Evolutionary conservation across 2,888 invertebrate species (phyloP).

Genomic region (Lasioglossum morio): DNA sequence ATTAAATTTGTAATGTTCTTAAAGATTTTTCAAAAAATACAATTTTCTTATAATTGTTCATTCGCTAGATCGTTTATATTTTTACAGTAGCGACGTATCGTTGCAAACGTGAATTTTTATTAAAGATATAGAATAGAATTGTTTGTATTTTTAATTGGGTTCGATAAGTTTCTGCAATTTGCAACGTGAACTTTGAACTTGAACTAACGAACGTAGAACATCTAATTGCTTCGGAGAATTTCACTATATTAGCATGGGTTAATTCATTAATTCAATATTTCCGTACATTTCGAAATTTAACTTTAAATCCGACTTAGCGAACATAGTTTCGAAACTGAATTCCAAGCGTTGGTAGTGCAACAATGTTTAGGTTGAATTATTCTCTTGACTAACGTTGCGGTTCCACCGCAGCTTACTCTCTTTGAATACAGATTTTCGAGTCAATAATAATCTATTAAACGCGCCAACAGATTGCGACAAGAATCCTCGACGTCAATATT

Average conservation of each 20-base stretch:
- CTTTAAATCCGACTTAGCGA: not conserved
- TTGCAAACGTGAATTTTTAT: not conserved
- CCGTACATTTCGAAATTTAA: not conserved
- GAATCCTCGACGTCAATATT: not conserved
- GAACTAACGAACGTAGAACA: not conserved
- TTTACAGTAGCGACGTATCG: not conserved
- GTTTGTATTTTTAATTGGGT: not conserved
- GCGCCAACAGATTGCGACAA: not conserved
- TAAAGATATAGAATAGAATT: too few relatives aligned
- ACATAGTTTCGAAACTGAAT: not conserved
- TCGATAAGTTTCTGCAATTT: not conserved
- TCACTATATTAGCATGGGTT: not conserved
- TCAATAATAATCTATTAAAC: not conserved
- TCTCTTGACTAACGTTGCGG: not conserved
- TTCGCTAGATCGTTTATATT: too few relatives aligned
- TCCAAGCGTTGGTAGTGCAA: not conserved
- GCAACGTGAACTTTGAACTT: not conserved
- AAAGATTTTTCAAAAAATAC: not conserved
- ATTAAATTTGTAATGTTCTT: not conserved
- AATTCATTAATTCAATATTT: not conserved
- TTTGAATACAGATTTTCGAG: not conserved
- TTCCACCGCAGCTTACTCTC: not conserved
- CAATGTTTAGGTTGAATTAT: not conserved
- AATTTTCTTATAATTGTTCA: not conserved
- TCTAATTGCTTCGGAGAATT: not conserved